Evolutionary conservation across 2,888 invertebrate species (phyloP).

Genomic region (Hybos culiciformis): DNA sequence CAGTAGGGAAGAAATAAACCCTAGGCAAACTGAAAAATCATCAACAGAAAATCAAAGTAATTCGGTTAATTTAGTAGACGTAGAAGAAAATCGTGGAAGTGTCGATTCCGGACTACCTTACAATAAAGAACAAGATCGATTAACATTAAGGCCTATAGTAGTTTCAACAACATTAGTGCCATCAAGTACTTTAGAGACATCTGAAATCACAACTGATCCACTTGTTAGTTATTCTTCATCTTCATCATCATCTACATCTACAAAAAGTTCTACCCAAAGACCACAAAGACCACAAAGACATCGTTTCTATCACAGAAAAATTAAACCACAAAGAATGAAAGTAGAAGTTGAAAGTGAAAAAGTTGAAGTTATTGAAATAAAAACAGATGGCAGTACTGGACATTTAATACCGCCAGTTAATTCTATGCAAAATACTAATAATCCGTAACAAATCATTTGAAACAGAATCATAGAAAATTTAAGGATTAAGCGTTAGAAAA

Average conservation of each 20-base stretch:
- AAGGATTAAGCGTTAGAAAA: not conserved
- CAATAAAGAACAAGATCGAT: conserved; percentile 10
- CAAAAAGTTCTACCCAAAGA: conserved; percentile 5
- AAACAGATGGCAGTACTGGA: conserved; percentile 31
- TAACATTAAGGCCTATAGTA: conserved; percentile 27
- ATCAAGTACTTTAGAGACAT: conserved; percentile 28
- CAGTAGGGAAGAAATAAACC: not conserved
- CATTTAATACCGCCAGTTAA: conserved; percentile 27
- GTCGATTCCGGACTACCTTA: conserved; percentile 1
- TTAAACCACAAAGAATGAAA: too few species aligned
- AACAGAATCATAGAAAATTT: not conserved
- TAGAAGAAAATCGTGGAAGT: conserved; percentile 5
- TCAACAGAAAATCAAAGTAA: not conserved
- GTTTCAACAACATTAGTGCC: conserved; percentile 27
- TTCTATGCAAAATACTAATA: conserved; percentile 17
- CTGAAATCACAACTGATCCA: conserved; percentile 25
- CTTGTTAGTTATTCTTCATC: conserved; percentile 14
- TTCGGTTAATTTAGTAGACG: conserved; percentile 2
- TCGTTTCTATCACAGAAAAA: conserved; percentile 15
- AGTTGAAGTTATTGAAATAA: conserved; percentile 36
- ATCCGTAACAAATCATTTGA: conserved; percentile 3
- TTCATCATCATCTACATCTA: conserved; percentile 15
- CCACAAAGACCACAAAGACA: conserved; percentile 7
- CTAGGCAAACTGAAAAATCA: not conserved
- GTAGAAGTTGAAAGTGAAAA: conserved; percentile 31